Evolutionary conservation across 2,113 vertebrate genomes (phyloP).

Genomic region (Cochlearius cochlearius): DNA sequence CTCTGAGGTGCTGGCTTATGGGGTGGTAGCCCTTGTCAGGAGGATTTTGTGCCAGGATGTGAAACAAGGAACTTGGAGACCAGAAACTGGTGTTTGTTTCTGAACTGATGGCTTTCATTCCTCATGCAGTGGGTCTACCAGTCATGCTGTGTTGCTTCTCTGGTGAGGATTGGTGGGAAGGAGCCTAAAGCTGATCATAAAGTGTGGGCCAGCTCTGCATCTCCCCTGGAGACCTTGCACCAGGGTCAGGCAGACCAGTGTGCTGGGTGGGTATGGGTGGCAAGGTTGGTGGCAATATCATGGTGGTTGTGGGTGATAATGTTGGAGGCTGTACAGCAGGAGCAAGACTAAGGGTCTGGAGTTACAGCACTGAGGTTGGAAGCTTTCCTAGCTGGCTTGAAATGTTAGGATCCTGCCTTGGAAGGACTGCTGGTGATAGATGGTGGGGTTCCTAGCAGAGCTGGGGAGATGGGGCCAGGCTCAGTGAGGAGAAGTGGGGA

Average conservation of each 20-base stretch:
- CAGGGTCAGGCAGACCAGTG: background rate
- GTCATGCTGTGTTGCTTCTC: background rate
- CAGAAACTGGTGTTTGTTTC: background rate
- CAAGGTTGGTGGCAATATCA: background rate
- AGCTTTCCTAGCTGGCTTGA: background rate
- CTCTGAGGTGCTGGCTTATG: background rate
- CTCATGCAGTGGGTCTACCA: background rate
- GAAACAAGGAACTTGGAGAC: background rate
- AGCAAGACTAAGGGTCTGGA: background rate
- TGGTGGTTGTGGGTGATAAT: background rate
- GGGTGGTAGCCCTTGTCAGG: background rate
- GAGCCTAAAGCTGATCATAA: background rate
- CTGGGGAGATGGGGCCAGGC: background rate
- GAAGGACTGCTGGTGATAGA: background rate
- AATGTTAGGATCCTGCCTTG: background rate
- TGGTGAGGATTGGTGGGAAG: background rate
- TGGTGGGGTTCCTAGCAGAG: background rate
- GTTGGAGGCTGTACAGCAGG: background rate
- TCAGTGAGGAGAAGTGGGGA: background rate
- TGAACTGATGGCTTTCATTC: background rate
- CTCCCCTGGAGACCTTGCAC: background rate
- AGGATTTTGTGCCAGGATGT: background rate
- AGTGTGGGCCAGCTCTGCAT: background rate
- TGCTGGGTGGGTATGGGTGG: background rate
- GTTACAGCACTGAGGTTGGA: background rate